These are phyloP conservation scores for Siniperca obscura DNA, from an alignment of 2,797 vertebrate genomes.

Conservation along the genomic window DNA sequence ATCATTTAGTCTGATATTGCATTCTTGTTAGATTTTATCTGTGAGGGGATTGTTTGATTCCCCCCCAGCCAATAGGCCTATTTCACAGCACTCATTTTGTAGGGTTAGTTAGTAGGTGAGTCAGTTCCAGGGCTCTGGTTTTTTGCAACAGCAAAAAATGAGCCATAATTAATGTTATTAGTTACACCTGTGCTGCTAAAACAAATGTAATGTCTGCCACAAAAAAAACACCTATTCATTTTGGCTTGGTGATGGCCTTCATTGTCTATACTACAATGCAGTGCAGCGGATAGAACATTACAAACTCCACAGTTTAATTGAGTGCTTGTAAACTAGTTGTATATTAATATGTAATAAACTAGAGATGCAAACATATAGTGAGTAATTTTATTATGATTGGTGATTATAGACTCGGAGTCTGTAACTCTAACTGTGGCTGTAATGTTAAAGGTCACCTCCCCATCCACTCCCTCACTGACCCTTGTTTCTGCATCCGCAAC, in stretches of 20 bases:
- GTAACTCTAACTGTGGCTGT: constrained; percentile 33
- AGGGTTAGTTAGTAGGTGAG: too few relatives aligned
- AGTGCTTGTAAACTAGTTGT: constrained; percentile 18
- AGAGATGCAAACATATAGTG: constrained; percentile 6
- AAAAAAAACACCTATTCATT: not conserved
- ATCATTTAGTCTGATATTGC: not conserved
- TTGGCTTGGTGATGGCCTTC: not conserved
- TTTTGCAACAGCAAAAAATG: not conserved
- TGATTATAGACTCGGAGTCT: constrained; percentile 57
- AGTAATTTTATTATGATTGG: constrained; percentile 45
- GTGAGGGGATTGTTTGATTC: not conserved
- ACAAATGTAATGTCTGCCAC: not conserved
- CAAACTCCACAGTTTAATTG: not conserved
- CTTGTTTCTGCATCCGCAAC: constrained; percentile 64
- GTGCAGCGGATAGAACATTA: too few relatives aligned
- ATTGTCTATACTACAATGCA: not conserved
- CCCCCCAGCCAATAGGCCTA: not conserved
- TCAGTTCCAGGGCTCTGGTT: not conserved
- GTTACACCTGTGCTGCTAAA: constrained; percentile 1
- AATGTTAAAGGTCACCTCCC: constrained; percentile 68
- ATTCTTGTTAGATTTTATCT: not conserved
- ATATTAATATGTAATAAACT: constrained; percentile 27
- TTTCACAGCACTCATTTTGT: not conserved
- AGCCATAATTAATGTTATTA: not conserved
- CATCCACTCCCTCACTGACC: constrained; percentile 60